Conservation (phyloP, 2,113 vertebrate genomes). For the Calonectris borealis region DNA sequence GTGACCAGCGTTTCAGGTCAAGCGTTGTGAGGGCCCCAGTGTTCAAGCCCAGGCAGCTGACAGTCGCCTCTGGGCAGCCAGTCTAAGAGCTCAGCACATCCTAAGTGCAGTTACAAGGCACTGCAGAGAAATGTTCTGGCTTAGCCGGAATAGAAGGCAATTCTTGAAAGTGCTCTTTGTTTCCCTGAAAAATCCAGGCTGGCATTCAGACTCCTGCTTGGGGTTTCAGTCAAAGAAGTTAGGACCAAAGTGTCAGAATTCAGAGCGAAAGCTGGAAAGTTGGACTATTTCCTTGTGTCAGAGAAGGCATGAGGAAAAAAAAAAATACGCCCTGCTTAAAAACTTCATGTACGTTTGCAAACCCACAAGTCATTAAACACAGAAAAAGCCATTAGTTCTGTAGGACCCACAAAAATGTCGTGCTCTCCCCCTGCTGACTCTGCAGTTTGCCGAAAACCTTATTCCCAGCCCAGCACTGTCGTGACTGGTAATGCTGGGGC, state of each 20-base stretch:
- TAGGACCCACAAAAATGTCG: slow-evolving; percentile 11
- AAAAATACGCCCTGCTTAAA: not conserved
- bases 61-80: not conserved
- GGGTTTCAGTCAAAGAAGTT: slow-evolving; percentile 31
- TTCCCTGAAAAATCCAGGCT: slow-evolving; percentile 42
- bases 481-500: not conserved
- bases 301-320: not conserved
- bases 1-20: not conserved
- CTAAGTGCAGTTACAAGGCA: slow-evolving; percentile 26
- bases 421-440: slow-evolving; percentile 27
- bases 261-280: slow-evolving; percentile 40
- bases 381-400: slow-evolving; percentile 18
- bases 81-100: slow-evolving; percentile 23
- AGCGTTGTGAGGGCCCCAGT: not conserved
- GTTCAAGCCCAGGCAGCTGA: not conserved
- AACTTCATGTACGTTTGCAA: not conserved
- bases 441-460: not conserved
- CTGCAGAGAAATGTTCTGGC: slow-evolving; percentile 9
- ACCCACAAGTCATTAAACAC: slow-evolving; percentile 30
- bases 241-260: slow-evolving; percentile 40
- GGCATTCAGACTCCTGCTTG: slow-evolving; percentile 23
- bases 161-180: slow-evolving; percentile 63
- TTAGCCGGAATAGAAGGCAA: slow-evolving; percentile 31
- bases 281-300: slow-evolving; percentile 42
- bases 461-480: not conserved